Conservation (phyloP, 2,797 vertebrate species). For the Coendou prehensilis region DNA sequence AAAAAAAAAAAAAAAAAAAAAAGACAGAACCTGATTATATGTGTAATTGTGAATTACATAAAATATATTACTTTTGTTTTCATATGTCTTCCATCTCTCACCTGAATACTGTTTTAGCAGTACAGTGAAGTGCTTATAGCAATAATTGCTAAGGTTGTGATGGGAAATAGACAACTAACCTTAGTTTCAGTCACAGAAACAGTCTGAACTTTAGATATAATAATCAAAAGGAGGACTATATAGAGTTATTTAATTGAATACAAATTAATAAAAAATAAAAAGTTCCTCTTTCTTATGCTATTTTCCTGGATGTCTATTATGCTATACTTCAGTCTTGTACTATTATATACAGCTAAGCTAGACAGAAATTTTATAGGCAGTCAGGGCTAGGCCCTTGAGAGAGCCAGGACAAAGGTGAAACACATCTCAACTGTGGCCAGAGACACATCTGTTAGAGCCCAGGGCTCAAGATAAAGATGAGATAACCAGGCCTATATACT, state of each 20-base stretch:
- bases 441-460: not conserved
- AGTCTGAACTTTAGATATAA: not conserved
- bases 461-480: not conserved
- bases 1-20: too few relatives aligned
- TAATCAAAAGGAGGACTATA: not conserved
- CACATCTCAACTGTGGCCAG: too few relatives aligned
- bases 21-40: not conserved
- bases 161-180: not conserved
- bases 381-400: too few relatives aligned
- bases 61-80: not conserved
- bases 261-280: slow-evolving; percentile 24
- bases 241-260: slow-evolving; percentile 18
- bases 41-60: not conserved
- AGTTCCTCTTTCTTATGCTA: not conserved
- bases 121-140: not conserved
- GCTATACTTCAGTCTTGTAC: not conserved
- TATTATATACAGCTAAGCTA: too few relatives aligned
- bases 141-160: not conserved
- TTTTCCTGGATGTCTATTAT: not conserved
- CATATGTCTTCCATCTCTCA: not conserved
- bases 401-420: too few relatives aligned
- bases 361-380: too few relatives aligned
- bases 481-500: not conserved
- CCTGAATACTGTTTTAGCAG: not conserved
- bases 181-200: not conserved